Percentiles rank a stretch among this genome's conserved stretches.
These are phyloP conservation scores for Ditula angustiorana DNA, from an alignment of 2,888 invertebrate species.

Conservation along the genomic window DNA sequence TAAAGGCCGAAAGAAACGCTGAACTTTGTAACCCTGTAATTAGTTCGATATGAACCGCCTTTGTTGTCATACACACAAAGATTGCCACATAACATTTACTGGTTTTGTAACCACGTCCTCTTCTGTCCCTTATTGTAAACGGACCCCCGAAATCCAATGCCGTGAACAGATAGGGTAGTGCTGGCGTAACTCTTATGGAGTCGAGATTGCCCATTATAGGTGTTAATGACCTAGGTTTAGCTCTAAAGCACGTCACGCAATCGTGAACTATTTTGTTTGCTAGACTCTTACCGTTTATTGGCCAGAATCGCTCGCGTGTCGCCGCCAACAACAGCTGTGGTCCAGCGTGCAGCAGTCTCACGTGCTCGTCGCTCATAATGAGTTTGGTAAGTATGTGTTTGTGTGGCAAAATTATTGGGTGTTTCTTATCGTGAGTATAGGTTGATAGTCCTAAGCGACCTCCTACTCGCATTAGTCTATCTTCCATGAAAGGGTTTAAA, in stretches of 20 bases:
- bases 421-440: neutral
- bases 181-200: neutral
- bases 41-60: neutral
- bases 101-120: neutral
- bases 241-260: neutral
- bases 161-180: neutral
- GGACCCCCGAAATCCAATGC: neutral
- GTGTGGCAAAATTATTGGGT: too few species aligned
- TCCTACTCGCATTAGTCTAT: conserved; percentile 4
- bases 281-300: neutral
- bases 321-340: neutral
- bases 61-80: neutral
- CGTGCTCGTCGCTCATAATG: neutral
- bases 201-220: neutral
- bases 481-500: conserved; percentile 10
- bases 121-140: neutral
- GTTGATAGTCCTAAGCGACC: neutral
- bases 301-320: neutral
- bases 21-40: neutral
- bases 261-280: neutral
- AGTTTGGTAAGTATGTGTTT: conserved; percentile 4
- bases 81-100: neutral
- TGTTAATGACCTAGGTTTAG: neutral
- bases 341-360: neutral
- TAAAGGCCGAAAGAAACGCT: conserved; percentile 1